A percentile compares a stretch with the other conserved stretches of the same genome.
These are phyloP conservation scores for Anagrus nilaparvatae DNA, from an alignment of 1,140 invertebrate species.

Conservation along the genomic window DNA sequence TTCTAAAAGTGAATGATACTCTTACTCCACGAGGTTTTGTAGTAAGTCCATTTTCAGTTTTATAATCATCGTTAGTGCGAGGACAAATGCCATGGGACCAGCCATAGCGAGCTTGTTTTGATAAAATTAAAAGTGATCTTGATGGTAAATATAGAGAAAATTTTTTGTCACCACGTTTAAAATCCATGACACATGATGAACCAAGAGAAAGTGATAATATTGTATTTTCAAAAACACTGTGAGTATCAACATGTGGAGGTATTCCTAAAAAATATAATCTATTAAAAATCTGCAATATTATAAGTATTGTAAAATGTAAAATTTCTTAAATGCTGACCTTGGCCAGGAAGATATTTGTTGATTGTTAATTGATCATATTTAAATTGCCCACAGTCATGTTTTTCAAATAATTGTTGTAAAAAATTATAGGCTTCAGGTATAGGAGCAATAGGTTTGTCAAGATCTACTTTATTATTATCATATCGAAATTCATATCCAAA, in stretches of 20 bases:
- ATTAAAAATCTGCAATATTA: slow-evolving; percentile 11
- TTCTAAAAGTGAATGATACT: slow-evolving; percentile 84
- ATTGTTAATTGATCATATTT: slow-evolving; percentile 86
- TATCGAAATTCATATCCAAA: slow-evolving; percentile 93
- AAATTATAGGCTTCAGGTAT: slow-evolving; percentile 64
- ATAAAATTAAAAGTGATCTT: slow-evolving; percentile 79
- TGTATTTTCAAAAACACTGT: slow-evolving; percentile 82
- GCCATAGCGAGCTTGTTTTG: slow-evolving; percentile 66
- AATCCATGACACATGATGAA: slow-evolving; percentile 83
- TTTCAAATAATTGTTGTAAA: slow-evolving; percentile 52
- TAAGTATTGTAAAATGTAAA: slow-evolving; percentile 5
- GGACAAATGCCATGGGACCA: slow-evolving; percentile 84
- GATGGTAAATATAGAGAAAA: slow-evolving; percentile 56
- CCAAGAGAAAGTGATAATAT: slow-evolving; percentile 84
- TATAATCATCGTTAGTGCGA: slow-evolving; percentile 69
- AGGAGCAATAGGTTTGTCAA: slow-evolving; percentile 51
- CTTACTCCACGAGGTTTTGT: slow-evolving; percentile 50
- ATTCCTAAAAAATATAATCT: slow-evolving; percentile 57
- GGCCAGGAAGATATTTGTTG: slow-evolving; percentile 83
- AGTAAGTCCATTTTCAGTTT: slow-evolving; percentile 39
- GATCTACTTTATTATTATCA: slow-evolving; percentile 78
- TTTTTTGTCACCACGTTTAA: slow-evolving; percentile 52
- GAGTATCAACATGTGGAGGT: slow-evolving; percentile 90
- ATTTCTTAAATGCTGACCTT: slow-evolving; percentile 50
- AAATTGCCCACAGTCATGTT: slow-evolving; percentile 37